Base-by-base conservation (phyloP, 2,113 vertebrate species). In the Atlantisia rogersi region DNA sequence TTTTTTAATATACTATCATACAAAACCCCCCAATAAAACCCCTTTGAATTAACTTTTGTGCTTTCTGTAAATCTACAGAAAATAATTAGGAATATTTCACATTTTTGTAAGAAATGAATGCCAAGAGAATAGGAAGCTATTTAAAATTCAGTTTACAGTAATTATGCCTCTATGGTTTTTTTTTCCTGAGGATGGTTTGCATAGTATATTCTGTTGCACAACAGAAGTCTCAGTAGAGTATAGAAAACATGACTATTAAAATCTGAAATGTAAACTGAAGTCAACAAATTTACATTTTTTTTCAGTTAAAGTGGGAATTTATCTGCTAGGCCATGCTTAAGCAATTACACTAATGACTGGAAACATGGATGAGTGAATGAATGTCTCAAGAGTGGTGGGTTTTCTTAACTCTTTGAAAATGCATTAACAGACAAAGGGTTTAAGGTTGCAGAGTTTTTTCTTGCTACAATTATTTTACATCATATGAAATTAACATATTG, bases 111-210 rank as follows among this genome's bases (percentile, higher is more conserved):
- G 67, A 85, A 60, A 78, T 77, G 2, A 59, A 48, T 60, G 15
- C 29, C 35, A 82, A 76, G 28, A 67, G n/a, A 77, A 76, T 70
- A 25, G 6, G 32, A 84, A 59, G 18, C 5, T 73, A 58, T 79
- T 93, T 85, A 77, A 91, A 92, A 83, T 89, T 82, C 40, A 64
- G n/a, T 82, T 92, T 77, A 35, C 11, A 55, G 29, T 71, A 82
- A 53, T 80, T 86, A 86, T 83, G 42, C 22, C 29, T 68, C 39
- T 74, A 9, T 21, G 84, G 64, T 28, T 5, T 10, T 26, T 14
- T 53, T 53, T 69, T 19, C 14, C 50, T 62, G 39, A 78, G 73
- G 22, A 59, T 39, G 11, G 31, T 73, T 95, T 92, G 12, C 28
- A 68, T n/a, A 16, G 9, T 74, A 40, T 91, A 65, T 85, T 68